These are phyloP conservation scores for Drosophila gaucha DNA, from an alignment of 2,888 invertebrate species.

Conservation along the genomic window DNA sequence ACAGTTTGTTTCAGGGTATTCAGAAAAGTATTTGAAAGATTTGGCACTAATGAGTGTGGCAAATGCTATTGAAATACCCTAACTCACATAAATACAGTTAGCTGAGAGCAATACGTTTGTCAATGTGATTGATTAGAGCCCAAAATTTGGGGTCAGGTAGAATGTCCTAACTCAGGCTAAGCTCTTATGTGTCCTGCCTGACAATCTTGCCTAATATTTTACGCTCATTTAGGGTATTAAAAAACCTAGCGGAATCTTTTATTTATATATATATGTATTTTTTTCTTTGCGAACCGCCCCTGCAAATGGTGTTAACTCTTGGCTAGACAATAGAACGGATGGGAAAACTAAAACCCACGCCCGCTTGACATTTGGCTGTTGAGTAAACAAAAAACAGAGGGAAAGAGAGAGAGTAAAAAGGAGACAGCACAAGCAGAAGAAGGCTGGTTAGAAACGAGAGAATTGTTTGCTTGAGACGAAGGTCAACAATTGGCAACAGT, in stretches of 20 bases:
- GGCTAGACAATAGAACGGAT: slow-evolving; percentile 63
- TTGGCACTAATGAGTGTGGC: slow-evolving; percentile 30
- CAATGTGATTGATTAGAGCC: slow-evolving; percentile 66
- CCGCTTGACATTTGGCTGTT: slow-evolving; percentile 79
- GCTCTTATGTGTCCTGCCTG: slow-evolving; percentile 17
- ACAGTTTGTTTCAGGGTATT: neutral
- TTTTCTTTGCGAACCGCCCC: slow-evolving; percentile 12
- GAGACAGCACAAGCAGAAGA: slow-evolving; percentile 4
- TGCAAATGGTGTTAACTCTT: slow-evolving; percentile 69
- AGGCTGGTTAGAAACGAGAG: slow-evolving; percentile 1
- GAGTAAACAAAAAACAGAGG: slow-evolving; percentile 57
- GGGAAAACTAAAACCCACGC: slow-evolving; percentile 67
- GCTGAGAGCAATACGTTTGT: slow-evolving; percentile 31
- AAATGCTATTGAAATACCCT: slow-evolving; percentile 26
- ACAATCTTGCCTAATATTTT: slow-evolving; percentile 77
- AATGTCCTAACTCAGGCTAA: slow-evolving; percentile 20
- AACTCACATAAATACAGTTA: slow-evolving; percentile 26
- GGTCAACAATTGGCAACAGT: slow-evolving; percentile 61
- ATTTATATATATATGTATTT: slow-evolving; percentile 14
- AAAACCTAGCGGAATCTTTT: slow-evolving; percentile 57
- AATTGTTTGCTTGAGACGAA: slow-evolving; percentile 31
- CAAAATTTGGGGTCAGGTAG: slow-evolving; percentile 40
- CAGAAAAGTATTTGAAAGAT: slow-evolving; percentile 16
- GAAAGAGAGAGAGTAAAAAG: neutral
- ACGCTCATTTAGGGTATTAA: slow-evolving; percentile 77